A percentile compares a stretch with the other conserved stretches of the same genome.
Evolutionary conservation across 2,797 vertebrate genomes (phyloP).

Genomic region (Cyprinella venusta): DNA sequence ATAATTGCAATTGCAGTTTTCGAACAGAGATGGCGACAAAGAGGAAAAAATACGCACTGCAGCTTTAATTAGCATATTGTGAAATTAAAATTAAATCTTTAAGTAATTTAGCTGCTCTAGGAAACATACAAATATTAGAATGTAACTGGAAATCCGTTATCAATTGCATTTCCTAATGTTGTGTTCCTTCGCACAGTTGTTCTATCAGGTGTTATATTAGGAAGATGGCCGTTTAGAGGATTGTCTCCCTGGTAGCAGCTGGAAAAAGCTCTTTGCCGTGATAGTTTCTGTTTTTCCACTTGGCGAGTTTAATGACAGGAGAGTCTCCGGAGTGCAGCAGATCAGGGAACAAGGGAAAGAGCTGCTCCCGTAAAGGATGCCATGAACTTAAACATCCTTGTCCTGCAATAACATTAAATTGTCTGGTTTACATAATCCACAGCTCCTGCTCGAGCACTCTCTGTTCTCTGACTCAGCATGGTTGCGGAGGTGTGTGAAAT

Average conservation of each 20-base stretch:
- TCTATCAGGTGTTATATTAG: conserved; percentile 45
- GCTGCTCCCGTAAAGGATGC: conserved; percentile 70
- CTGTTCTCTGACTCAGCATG: conserved; percentile 70
- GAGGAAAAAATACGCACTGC: too few relatives aligned
- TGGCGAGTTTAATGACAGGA: conserved; percentile 58
- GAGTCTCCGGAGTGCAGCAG: conserved; percentile 48
- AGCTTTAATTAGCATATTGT: background rate
- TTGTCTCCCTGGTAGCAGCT: conserved; percentile 51
- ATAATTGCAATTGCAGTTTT: too few relatives aligned
- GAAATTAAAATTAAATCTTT: too few relatives aligned
- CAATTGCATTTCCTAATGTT: conserved; percentile 4
- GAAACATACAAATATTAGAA: background rate
- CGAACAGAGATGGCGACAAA: too few relatives aligned
- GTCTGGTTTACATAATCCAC: conserved; percentile 65
- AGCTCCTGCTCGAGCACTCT: conserved; percentile 47
- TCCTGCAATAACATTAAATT: conserved; percentile 71
- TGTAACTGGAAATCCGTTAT: conserved; percentile 6
- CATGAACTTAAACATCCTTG: conserved; percentile 76
- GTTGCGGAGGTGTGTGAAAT: conserved; percentile 56
- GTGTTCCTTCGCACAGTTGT: conserved; percentile 20
- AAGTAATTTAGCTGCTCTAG: too few relatives aligned
- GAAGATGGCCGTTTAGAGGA: conserved; percentile 28
- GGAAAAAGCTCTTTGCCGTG: conserved; percentile 48
- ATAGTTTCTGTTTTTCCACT: conserved; percentile 52
- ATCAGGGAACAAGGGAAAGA: conserved; percentile 56